These are phyloP conservation scores for Crossocerus cetratus DNA, from an alignment of 2,888 invertebrate genomes.

Conservation along the genomic window DNA sequence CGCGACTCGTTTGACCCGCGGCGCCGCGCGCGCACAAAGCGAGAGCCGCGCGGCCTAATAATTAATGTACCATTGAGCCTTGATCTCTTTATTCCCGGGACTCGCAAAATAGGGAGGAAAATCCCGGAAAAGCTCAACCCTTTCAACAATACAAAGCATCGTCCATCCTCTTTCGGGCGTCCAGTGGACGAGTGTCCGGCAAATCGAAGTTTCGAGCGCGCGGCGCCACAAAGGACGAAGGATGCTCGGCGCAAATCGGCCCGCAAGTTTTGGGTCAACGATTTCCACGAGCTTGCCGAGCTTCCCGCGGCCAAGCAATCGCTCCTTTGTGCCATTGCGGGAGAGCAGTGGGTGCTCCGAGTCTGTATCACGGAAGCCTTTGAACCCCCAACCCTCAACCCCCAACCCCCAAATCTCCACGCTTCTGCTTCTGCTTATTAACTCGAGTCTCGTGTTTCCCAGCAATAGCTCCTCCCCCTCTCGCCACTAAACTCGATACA, in stretches of 20 bases:
- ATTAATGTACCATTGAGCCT: constrained; percentile 42
- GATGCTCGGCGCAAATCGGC: background rate
- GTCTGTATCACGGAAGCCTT: background rate
- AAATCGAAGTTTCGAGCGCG: background rate
- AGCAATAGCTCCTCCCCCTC: background rate
- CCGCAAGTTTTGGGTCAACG: background rate
- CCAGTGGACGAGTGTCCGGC: background rate
- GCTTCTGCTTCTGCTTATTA: constrained; percentile 37
- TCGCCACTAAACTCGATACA: constrained; percentile 16
- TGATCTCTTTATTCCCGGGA: constrained; percentile 18
- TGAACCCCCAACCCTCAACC: background rate
- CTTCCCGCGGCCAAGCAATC: background rate
- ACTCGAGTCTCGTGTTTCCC: constrained; percentile 33
- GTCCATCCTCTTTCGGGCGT: background rate
- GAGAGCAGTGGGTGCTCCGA: background rate
- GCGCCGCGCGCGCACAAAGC: constrained; percentile 23
- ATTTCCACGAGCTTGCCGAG: background rate
- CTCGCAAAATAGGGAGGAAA: constrained; percentile 5
- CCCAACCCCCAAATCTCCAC: background rate
- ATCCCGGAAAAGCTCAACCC: background rate
- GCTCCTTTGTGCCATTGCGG: too few species aligned
- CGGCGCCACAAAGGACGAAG: background rate
- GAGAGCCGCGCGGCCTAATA: constrained; percentile 32
- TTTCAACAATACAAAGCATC: background rate
- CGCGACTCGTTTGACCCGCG: constrained; percentile 42